Evolutionary conservation across 2,888 invertebrate genomes (phyloP).

Genomic region (Lapara coniferarum): DNA sequence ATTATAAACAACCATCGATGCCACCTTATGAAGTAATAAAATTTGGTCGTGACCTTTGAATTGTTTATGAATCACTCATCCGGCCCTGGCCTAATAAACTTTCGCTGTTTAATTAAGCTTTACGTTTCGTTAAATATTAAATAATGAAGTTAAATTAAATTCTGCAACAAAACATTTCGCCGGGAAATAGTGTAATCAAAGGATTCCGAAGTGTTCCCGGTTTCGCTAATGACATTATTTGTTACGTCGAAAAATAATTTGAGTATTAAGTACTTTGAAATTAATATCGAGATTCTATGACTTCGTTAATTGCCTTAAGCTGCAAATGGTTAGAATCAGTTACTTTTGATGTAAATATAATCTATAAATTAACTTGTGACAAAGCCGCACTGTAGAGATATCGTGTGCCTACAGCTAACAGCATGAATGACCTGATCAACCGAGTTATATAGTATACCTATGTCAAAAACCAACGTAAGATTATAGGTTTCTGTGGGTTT

Average conservation of each 20-base stretch:
- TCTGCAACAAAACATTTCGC: constrained; percentile 45
- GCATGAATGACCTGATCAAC: too few species aligned
- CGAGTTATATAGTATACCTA: too few species aligned
- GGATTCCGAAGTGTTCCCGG: constrained; percentile 1
- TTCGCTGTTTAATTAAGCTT: constrained; percentile 60
- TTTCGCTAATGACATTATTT: neutral
- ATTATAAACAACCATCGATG: neutral
- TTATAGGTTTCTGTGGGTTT: too few species aligned
- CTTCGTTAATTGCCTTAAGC: neutral
- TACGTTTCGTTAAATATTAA: constrained; percentile 50
- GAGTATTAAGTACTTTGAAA: neutral
- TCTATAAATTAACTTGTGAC: too few species aligned
- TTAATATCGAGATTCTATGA: neutral
- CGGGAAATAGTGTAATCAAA: constrained; percentile 38
- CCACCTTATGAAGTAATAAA: neutral
- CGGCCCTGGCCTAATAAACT: constrained; percentile 53
- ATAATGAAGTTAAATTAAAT: constrained; percentile 53
- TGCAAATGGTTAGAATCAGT: neutral
- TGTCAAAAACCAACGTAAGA: too few species aligned
- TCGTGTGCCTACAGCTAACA: too few species aligned
- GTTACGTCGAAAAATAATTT: neutral
- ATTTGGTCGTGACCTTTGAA: constrained; percentile 8
- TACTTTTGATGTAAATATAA: neutral
- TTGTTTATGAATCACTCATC: constrained; percentile 39
- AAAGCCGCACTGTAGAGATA: too few species aligned